Percentiles rank a stretch among this genome's conserved stretches.
Evolutionary conservation across 1,140 invertebrate species (phyloP).

Genomic region (Sweltsa coloradensis): DNA sequence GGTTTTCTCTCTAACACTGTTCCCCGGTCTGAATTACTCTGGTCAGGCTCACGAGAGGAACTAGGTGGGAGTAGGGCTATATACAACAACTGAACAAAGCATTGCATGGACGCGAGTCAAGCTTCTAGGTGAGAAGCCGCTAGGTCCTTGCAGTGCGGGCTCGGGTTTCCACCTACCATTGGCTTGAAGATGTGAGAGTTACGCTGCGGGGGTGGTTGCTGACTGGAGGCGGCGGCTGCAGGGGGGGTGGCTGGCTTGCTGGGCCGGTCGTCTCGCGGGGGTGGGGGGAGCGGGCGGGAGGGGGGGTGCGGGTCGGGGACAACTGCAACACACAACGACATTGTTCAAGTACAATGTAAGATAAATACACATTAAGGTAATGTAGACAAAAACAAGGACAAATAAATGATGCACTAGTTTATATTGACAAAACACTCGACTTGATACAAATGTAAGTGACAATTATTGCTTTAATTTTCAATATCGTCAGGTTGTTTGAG

Average conservation of each 20-base stretch:
- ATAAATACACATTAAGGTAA: not conserved
- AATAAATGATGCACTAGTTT: not conserved
- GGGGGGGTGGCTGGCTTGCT: conserved; percentile 43
- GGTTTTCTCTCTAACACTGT: no score
- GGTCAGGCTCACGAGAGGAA: no score
- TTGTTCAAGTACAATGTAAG: not conserved
- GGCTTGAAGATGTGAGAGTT: conserved; percentile 74
- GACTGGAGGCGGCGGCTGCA: conserved; percentile 22
- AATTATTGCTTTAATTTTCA: not conserved
- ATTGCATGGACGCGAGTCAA: no score
- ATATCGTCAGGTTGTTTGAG: not conserved
- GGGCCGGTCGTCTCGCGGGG: conserved; percentile 55
- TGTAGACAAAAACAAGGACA: not conserved
- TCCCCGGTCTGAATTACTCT: no score
- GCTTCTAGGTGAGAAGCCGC: no score
- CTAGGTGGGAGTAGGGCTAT: no score
- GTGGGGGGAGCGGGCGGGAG: conserved; percentile 72
- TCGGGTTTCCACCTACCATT: conserved; percentile 64
- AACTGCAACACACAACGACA: conserved; percentile 26
- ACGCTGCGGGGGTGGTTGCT: conserved; percentile 53
- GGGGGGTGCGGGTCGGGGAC: conserved; percentile 49
- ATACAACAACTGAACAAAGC: no score
- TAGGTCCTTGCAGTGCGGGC: no score
- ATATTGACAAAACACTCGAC: not conserved
- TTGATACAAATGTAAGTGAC: not conserved